These are phyloP conservation scores for Aptenodytes patagonicus DNA, from an alignment of 2,113 vertebrate species.

Conservation along the genomic window DNA sequence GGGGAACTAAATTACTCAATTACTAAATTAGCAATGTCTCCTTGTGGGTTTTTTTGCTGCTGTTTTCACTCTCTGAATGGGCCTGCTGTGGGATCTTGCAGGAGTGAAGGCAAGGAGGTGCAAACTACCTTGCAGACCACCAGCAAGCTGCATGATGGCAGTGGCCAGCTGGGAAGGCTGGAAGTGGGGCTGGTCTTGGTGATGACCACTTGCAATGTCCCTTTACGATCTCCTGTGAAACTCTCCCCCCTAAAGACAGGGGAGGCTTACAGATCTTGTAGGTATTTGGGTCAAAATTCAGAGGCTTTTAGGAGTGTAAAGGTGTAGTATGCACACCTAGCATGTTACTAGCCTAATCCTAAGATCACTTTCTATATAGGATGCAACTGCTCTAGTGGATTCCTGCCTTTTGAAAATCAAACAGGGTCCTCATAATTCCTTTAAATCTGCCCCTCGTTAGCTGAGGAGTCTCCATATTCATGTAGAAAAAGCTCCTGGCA, in stretches of 20 bases:
- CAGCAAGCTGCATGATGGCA: not conserved
- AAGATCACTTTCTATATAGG: not conserved
- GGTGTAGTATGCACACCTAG: not conserved
- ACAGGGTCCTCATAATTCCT: accelerated
- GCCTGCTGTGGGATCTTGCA: not conserved
- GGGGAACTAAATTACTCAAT: not conserved
- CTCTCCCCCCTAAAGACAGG: not conserved
- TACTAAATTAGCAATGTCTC: not conserved
- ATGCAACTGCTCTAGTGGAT: not conserved
- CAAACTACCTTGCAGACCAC: not conserved
- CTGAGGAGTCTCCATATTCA: not conserved
- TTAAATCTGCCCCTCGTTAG: not conserved
- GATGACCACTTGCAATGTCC: not conserved
- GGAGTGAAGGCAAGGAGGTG: not conserved
- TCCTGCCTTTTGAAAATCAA: not conserved
- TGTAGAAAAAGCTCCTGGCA: not conserved
- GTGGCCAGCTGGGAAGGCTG: not conserved
- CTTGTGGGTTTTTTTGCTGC: not conserved
- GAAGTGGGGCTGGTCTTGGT: not conserved
- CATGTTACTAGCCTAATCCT: not conserved
- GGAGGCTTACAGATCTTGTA: not conserved
- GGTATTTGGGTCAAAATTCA: not conserved
- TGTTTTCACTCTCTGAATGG: not conserved
- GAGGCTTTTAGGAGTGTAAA: not conserved
- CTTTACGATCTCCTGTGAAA: not conserved